phyloP scores from a whole-genome alignment of 2,888 invertebrate genomes.

The Sinodicranocentrus sp. region DNA sequence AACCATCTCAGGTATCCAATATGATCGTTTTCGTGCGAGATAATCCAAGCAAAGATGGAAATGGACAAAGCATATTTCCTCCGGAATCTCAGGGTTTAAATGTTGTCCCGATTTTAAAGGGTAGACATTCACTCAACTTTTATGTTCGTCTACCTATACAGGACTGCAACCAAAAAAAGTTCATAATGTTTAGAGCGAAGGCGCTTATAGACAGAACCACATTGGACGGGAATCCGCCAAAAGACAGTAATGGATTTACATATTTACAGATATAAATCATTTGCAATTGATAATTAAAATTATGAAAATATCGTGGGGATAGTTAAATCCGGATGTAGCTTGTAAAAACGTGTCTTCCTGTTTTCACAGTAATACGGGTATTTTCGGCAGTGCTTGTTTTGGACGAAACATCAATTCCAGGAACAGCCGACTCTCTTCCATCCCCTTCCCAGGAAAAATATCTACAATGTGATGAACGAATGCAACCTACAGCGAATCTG shows the following conservation, averaged over 20 bases:
- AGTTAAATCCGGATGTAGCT: no score
- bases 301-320: background rate
- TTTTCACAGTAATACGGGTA: background rate
- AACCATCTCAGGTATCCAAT: slow-evolving; percentile 23
- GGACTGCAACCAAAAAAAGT: slow-evolving; percentile 30
- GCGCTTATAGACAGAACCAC: slow-evolving; percentile 11
- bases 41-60: background rate
- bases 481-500: background rate
- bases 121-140: slow-evolving; percentile 15
- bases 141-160: slow-evolving; percentile 31
- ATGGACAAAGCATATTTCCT: background rate
- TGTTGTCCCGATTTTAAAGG: background rate
- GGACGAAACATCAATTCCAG: background rate
- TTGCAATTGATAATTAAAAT: background rate
- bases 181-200: slow-evolving; percentile 1
- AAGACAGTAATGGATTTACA: no score
- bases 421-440: slow-evolving; percentile 16
- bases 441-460: slow-evolving; percentile 5
- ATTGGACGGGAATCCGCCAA: no score
- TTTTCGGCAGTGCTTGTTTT: background rate
- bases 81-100: background rate
- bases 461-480: background rate
- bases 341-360: background rate
- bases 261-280: no score
- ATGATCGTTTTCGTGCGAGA: slow-evolving; percentile 23